phyloP scores from a whole-genome alignment of 2,888 invertebrate species.

The Eueremaeus valkanovi region DNA sequence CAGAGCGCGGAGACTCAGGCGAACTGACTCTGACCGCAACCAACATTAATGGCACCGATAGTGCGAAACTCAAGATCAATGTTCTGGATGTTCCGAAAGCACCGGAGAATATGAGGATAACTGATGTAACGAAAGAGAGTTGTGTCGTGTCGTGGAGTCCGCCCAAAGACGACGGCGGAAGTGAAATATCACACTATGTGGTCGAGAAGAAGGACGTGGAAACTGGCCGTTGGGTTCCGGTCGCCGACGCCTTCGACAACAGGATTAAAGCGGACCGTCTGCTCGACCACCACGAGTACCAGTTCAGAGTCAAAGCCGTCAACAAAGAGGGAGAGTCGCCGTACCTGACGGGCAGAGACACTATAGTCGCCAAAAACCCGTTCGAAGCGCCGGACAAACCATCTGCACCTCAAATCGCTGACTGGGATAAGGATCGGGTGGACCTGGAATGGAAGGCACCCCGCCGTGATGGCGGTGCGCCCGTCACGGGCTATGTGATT shows the following conservation, averaged over 20 bases:
- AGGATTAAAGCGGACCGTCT: constrained; percentile 75
- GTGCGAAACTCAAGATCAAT: constrained; percentile 76
- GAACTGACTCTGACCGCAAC: constrained; percentile 82
- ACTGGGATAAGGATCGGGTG: constrained; percentile 90
- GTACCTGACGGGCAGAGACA: constrained; percentile 84
- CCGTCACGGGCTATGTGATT: constrained; percentile 83
- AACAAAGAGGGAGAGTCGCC: constrained; percentile 93
- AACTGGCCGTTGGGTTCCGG: constrained; percentile 77
- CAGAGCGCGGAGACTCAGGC: constrained; percentile 78
- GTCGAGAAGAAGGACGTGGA: constrained; percentile 59
- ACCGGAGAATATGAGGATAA: constrained; percentile 80
- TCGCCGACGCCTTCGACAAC: constrained; percentile 69
- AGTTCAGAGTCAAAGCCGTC: constrained; percentile 95
- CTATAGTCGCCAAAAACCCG: constrained; percentile 97
- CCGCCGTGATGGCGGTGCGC: constrained; percentile 84
- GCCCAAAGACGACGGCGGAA: constrained; percentile 92
- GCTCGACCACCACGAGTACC: constrained; percentile 92
- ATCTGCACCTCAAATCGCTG: constrained; percentile 76
- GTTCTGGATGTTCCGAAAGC: constrained; percentile 67
- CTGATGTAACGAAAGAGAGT: constrained; percentile 81
- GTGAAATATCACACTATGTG: constrained; percentile 88
- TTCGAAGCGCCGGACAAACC: constrained; percentile 92
- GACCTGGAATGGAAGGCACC: constrained; percentile 90
- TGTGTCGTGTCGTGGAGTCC: constrained; percentile 93
- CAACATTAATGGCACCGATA: constrained; percentile 85